phyloP scores from a whole-genome alignment of 1,140 invertebrate genomes.

The Globodera ellingtonae region DNA sequence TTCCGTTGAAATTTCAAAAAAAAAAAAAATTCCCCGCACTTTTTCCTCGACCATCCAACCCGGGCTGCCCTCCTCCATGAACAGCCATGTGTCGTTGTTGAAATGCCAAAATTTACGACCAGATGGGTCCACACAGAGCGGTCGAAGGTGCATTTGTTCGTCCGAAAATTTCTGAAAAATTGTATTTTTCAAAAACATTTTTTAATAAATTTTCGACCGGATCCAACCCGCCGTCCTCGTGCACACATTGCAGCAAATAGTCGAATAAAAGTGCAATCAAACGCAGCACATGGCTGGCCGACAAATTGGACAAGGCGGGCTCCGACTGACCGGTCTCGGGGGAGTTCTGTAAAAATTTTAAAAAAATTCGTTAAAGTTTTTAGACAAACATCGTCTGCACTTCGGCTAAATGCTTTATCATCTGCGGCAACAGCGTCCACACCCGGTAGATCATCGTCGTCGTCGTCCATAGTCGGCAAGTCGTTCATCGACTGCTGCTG shows the following conservation, averaged over 20 bases:
- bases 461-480: no score
- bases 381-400: no score
- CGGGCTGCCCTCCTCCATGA: slow-evolving; percentile 14
- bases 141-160: slow-evolving; percentile 10
- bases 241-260: slow-evolving; percentile 11
- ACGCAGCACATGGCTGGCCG: slow-evolving; percentile 2
- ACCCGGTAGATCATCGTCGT: no score
- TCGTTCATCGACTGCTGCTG: no score
- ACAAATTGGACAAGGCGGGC: slow-evolving; percentile 17
- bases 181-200: background rate
- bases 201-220: background rate
- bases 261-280: slow-evolving; percentile 18
- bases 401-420: no score
- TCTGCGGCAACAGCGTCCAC: no score
- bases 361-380: background rate
- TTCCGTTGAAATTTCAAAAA: background rate
- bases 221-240: slow-evolving; percentile 18
- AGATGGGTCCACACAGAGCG: slow-evolving; percentile 16
- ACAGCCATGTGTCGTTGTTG: slow-evolving; percentile 22
- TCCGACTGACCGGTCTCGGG: background rate
- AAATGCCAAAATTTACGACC: slow-evolving; percentile 33
- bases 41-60: slow-evolving; percentile 7
- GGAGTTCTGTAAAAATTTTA: background rate
- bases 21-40: no score
- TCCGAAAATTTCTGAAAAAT: slow-evolving; percentile 25